These are phyloP conservation scores for Girardinichthys multiradiatus DNA, from an alignment of 2,113 vertebrate genomes.

Conservation along the genomic window DNA sequence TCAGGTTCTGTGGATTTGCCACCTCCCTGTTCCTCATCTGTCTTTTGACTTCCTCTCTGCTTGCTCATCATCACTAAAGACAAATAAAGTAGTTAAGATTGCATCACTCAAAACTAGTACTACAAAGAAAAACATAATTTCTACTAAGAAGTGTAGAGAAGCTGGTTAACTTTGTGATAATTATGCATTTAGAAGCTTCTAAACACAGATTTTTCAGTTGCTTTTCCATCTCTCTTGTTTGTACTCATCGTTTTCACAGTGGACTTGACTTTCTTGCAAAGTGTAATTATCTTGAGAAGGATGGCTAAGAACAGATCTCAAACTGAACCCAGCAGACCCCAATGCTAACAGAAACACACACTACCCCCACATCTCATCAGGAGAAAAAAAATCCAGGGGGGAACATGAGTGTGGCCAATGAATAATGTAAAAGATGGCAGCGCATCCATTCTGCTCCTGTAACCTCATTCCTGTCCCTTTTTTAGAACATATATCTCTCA, in stretches of 20 bases:
- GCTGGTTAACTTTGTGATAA: no score
- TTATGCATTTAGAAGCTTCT: constrained; percentile 11
- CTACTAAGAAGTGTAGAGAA: background rate
- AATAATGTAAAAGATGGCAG: constrained; percentile 74
- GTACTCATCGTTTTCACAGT: constrained; percentile 35
- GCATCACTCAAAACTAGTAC: background rate
- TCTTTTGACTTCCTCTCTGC: constrained; percentile 16
- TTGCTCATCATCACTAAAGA: constrained; percentile 37
- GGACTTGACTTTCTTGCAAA: constrained; percentile 17
- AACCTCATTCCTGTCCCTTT: constrained; percentile 50
- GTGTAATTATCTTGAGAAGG: constrained; percentile 49
- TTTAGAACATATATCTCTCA: constrained; percentile 36
- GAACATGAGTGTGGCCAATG: constrained; percentile 60
- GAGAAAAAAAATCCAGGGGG: constrained; percentile 29
- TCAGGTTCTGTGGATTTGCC: constrained; percentile 12
- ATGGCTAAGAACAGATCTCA: constrained; percentile 37
- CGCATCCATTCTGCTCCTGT: constrained; percentile 50
- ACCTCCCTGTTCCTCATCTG: constrained; percentile 9
- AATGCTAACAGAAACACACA: constrained; percentile 1
- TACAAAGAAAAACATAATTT: background rate
- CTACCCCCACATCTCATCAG: constrained; percentile 6
- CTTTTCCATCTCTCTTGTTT: constrained; percentile 5
- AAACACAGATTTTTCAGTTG: constrained; percentile 5
- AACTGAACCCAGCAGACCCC: constrained; percentile 35
- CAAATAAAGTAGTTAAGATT: constrained; percentile 19